phyloP scores from a whole-genome alignment of 1,140 invertebrate genomes.

The silkworm (Bombyx mori) region DNA sequence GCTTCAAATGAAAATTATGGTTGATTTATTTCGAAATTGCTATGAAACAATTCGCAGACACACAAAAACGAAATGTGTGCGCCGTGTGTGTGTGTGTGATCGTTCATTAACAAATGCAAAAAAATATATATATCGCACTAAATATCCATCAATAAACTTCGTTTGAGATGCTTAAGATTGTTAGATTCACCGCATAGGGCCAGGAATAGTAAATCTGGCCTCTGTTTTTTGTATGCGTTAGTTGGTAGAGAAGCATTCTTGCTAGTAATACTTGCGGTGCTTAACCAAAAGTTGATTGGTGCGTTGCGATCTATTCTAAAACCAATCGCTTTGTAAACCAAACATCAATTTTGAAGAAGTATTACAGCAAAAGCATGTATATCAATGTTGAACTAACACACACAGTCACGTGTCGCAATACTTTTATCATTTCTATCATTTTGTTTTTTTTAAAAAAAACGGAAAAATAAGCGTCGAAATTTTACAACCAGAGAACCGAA shows the following conservation, averaged over 20 bases:
- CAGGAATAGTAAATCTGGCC: constrained; percentile 1
- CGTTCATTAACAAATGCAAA: constrained; percentile 23
- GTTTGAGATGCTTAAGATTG: constrained; percentile 2
- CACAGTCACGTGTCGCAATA: constrained; percentile 29
- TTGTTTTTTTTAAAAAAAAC: too few relatives aligned
- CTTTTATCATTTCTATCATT: not conserved
- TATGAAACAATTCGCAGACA: constrained; percentile 26
- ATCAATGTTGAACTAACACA: constrained; percentile 34
- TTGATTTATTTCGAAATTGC: too few relatives aligned
- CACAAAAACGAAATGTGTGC: constrained; percentile 21
- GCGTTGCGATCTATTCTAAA: too few relatives aligned
- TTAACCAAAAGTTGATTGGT: too few relatives aligned
- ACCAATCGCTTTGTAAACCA: too few relatives aligned
- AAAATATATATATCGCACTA: constrained; percentile 16
- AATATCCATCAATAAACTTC: constrained; percentile 13
- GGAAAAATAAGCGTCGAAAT: constrained; percentile 31
- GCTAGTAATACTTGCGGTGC: constrained; percentile 14
- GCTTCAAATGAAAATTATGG: too few relatives aligned
- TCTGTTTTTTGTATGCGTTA: constrained; percentile 7
- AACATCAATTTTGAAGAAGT: constrained; percentile 1
- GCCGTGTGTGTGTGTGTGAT: constrained; percentile 33
- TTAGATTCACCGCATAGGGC: constrained; percentile 2
- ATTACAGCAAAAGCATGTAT: constrained; percentile 18
- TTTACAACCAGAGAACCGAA: constrained; percentile 61
- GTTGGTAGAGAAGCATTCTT: constrained; percentile 16